A percentile compares a stretch with the other conserved stretches of the same genome.
Evolutionary conservation across 2,113 vertebrate genomes (phyloP).

Genomic region (Clarias gariepinus): DNA sequence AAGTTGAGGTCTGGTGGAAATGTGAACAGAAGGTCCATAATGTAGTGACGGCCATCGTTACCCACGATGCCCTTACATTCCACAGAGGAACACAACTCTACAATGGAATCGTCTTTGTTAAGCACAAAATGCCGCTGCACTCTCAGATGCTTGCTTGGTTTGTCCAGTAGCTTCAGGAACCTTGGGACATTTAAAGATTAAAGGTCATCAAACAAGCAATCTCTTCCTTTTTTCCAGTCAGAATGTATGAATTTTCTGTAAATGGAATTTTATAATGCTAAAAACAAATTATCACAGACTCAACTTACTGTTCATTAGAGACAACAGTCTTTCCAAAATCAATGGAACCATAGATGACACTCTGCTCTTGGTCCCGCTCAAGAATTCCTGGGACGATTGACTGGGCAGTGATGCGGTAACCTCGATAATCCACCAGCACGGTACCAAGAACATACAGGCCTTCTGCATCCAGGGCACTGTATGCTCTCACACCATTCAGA

Average conservation of each 20-base stretch:
- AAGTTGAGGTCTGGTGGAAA: constrained; percentile 96
- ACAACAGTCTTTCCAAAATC: constrained; percentile 93
- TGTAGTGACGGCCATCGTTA: constrained; percentile 90
- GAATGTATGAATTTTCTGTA: neutral
- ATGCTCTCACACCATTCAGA: constrained; percentile 88
- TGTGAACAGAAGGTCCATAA: constrained; percentile 89
- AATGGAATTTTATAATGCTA: neutral
- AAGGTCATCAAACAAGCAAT: neutral
- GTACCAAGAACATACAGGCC: constrained; percentile 89
- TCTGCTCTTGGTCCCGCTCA: constrained; percentile 91
- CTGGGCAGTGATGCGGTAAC: constrained; percentile 90
- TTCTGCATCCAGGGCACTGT: constrained; percentile 84
- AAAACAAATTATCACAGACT: neutral
- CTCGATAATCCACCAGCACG: constrained; percentile 90
- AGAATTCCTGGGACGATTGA: constrained; percentile 92
- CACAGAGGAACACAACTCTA: constrained; percentile 89
- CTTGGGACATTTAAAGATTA: constrained; percentile 45
- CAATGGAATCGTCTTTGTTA: constrained; percentile 79
- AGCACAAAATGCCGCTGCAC: constrained; percentile 87
- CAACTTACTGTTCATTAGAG: constrained; percentile 79
- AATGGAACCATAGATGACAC: constrained; percentile 90
- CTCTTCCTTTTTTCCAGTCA: neutral
- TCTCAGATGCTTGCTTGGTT: constrained; percentile 85
- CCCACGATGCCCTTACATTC: constrained; percentile 96
- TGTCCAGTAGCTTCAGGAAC: constrained; percentile 86